Conservation (phyloP, 2,797 vertebrate genomes). For the Cephalopachus bancanus region DNA sequence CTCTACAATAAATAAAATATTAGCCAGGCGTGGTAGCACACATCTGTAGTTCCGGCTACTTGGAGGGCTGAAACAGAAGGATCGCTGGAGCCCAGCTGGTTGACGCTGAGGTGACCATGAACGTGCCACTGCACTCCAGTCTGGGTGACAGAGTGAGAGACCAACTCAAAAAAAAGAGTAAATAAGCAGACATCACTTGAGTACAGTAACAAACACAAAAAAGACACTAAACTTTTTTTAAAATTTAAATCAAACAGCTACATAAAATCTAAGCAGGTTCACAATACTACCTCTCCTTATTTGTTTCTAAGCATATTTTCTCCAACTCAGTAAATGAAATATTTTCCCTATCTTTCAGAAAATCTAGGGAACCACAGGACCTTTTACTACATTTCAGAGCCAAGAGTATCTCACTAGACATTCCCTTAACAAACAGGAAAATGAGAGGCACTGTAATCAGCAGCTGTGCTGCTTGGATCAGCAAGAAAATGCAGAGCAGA, state of each 20-base stretch:
- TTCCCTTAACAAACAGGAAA: conserved; percentile 69
- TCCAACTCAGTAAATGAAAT: conserved; percentile 56
- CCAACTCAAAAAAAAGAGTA: too few relatives aligned
- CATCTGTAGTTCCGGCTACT: too few relatives aligned
- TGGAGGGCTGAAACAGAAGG: too few relatives aligned
- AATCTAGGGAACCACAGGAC: conserved; percentile 19
- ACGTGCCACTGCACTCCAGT: too few relatives aligned
- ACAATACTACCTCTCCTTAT: not conserved
- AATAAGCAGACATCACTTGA: not conserved
- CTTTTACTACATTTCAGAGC: conserved; percentile 50
- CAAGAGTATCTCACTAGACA: conserved; percentile 51
- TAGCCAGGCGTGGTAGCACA: too few relatives aligned
- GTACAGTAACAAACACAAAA: not conserved
- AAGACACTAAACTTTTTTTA: not conserved
- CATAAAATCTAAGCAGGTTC: conserved; percentile 63
- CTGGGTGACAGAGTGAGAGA: too few relatives aligned
- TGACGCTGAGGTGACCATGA: too few relatives aligned
- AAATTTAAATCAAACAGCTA: conserved; percentile 7
- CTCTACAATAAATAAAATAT: too few relatives aligned
- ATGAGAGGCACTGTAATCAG: conserved; percentile 48
- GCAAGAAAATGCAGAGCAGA: conserved; percentile 44
- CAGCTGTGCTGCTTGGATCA: not conserved
- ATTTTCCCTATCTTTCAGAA: conserved; percentile 44
- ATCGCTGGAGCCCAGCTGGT: too few relatives aligned
- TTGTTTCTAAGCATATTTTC: conserved; percentile 54